These are phyloP conservation scores for Nebria ingens DNA, from an alignment of 1,140 invertebrate genomes.

Conservation along the genomic window DNA sequence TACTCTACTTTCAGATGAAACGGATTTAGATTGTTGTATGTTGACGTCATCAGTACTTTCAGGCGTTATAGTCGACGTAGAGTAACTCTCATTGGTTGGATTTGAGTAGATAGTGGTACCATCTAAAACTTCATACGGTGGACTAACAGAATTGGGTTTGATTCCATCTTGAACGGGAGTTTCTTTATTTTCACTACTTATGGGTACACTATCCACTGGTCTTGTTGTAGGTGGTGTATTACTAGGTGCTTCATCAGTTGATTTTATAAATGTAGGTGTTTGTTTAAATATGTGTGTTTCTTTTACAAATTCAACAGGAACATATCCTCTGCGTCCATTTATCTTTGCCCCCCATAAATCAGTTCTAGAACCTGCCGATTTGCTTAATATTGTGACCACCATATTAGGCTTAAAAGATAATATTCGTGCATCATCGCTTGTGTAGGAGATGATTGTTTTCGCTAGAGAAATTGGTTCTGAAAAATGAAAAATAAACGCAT, in stretches of 20 bases:
- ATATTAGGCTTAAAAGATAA: slow-evolving; percentile 51
- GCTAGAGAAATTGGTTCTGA: slow-evolving; percentile 55
- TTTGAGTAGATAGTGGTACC: slow-evolving; percentile 35
- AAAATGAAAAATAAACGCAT: no score
- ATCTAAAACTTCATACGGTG: slow-evolving; percentile 36
- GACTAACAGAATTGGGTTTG: slow-evolving; percentile 24
- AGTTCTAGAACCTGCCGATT: slow-evolving; percentile 51
- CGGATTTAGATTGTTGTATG: no score
- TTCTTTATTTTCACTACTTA: slow-evolving; percentile 14
- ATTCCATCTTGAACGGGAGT: slow-evolving; percentile 12
- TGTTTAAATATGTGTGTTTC: slow-evolving; percentile 40
- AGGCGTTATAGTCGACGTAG: neutral
- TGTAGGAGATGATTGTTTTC: slow-evolving; percentile 47
- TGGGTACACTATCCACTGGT: slow-evolving; percentile 16
- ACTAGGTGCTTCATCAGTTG: slow-evolving; percentile 33
- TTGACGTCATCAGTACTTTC: no score
- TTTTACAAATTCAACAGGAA: slow-evolving; percentile 38
- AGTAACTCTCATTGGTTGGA: slow-evolving; percentile 17
- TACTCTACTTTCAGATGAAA: slow-evolving; percentile 11
- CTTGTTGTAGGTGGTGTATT: neutral
- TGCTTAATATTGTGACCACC: slow-evolving; percentile 57
- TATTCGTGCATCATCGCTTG: slow-evolving; percentile 42
- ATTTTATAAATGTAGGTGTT: slow-evolving; percentile 34
- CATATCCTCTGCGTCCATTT: slow-evolving; percentile 57
- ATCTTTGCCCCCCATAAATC: slow-evolving; percentile 65